Percentiles rank a stretch among this genome's conserved stretches.
phyloP scores from a whole-genome alignment of 2,113 vertebrate species.

The Anarhynchus alexandrinus region DNA sequence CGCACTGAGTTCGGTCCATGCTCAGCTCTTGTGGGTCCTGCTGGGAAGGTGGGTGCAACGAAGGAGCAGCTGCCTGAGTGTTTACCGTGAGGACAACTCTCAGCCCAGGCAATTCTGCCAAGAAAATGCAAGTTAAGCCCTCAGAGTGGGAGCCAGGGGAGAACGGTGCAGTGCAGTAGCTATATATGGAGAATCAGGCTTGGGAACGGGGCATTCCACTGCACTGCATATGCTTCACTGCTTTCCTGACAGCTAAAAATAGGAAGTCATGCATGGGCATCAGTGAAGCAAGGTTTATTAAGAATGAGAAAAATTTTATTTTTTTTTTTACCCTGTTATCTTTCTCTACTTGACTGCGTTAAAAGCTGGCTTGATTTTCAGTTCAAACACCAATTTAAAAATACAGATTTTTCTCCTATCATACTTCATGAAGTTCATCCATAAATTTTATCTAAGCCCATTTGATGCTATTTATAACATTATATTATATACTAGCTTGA shows the following conservation, averaged over 20 bases:
- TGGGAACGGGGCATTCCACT: conserved; percentile 19
- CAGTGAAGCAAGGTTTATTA: background rate
- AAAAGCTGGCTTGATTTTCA: background rate
- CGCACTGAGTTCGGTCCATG: background rate
- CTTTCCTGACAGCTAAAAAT: conserved; percentile 13
- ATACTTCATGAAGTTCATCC: background rate
- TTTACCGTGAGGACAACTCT: conserved; percentile 11
- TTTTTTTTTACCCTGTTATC: background rate
- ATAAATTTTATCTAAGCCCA: background rate
- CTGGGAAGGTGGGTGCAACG: background rate
- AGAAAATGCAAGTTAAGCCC: background rate
- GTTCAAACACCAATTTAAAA: background rate
- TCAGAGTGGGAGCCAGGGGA: conserved; percentile 1
- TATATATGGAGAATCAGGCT: conserved; percentile 36
- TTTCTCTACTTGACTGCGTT: background rate
- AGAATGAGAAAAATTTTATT: background rate
- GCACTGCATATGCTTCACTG: background rate
- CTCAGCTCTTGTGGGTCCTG: background rate
- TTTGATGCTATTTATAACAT: background rate
- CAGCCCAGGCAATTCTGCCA: conserved; percentile 22
- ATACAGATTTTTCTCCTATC: background rate
- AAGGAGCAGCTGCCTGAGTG: background rate
- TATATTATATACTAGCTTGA: background rate
- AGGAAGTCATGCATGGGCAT: background rate
- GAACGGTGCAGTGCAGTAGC: background rate